phyloP scores from a whole-genome alignment of 1,140 invertebrate genomes.

The Diorhabda sublineata region DNA sequence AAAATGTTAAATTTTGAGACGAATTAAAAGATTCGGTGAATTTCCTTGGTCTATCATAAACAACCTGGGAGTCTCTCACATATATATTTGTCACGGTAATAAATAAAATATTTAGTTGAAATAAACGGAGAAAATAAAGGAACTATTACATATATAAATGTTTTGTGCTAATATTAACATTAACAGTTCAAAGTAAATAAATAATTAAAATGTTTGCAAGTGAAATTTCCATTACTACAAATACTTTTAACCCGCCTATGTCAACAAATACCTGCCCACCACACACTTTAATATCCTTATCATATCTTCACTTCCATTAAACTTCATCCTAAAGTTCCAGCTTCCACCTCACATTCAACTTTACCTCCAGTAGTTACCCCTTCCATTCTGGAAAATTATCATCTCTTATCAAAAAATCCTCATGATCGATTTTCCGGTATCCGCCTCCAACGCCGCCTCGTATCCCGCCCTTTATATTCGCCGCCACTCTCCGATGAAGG shows the following conservation, averaged over 20 bases:
- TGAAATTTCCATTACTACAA: too few species aligned
- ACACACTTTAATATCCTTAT: conserved; percentile 1
- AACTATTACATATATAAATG: too few species aligned
- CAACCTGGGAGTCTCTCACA: too few species aligned
- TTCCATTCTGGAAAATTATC: conserved; percentile 4
- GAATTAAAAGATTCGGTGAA: too few species aligned
- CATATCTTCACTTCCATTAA: conserved; percentile 2
- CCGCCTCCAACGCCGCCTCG: conserved; percentile 36
- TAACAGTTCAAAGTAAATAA: too few species aligned
- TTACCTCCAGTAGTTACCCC: not conserved
- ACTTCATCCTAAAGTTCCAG: not conserved
- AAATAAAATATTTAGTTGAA: too few species aligned
- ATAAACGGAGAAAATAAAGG: too few species aligned
- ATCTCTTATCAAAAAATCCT: conserved; percentile 34
- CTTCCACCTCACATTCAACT: not conserved
- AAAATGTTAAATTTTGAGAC: too few species aligned
- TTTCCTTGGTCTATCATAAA: too few species aligned
- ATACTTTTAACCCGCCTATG: not conserved
- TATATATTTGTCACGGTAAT: too few species aligned
- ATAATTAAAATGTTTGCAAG: too few species aligned
- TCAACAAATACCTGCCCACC: not conserved
- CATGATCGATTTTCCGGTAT: conserved; percentile 30
- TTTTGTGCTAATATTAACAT: too few species aligned
- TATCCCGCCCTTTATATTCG: conserved; percentile 38
- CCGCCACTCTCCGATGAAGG: conserved; percentile 31